Evolutionary conservation across 2,888 invertebrate species (phyloP), one percentile per base, ranked within the genome.

Genomic region (Drosophila anomalata): DNA sequence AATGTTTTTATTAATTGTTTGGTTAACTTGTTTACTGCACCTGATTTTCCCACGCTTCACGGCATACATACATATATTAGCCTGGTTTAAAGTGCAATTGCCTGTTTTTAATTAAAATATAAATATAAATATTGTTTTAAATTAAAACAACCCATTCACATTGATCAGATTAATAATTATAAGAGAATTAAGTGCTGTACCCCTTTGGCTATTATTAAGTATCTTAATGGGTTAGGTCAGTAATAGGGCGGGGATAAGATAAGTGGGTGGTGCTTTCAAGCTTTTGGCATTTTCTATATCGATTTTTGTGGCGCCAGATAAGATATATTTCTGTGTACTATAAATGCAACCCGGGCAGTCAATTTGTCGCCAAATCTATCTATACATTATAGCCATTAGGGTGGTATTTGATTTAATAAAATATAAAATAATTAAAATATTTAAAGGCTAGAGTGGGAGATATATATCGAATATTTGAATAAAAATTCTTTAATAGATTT

Each of bases 281-380:
- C 20, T n/a, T 41, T 42, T 29, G 20, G 17, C 29, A 41, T 5
- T 44, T 24, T 39, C 24, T 12, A 0, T 65, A 67, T 67, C 56
- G 67, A 66, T 67, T 67, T 67, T 56, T 12, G 9, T 56, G 67
- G 67, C 67, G 67, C 56, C 67, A 66, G 67, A 66, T 67, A 67
- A 67, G 67, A 67, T 62, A 42, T 61, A 33, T n/a, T 22, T n/a
- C 51, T 50, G 41, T 17, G 42, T 44, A 52, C 55, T 51, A 33
- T 46, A 56, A 56, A 41, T 56, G 56, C 67, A 47, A 46, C 46
- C 55, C 51, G 36, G 12, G 46, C 51, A 66, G 66, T 65, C 67
- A 65, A 65, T 66, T 65, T 52, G 67, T 67, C 56, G 67, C 66
- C 56, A 44, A 55, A 46, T 56, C 39, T 67, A 33, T 65, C 41